phyloP scores from a whole-genome alignment of 2,113 vertebrate genomes.

The Silurus asotus region DNA sequence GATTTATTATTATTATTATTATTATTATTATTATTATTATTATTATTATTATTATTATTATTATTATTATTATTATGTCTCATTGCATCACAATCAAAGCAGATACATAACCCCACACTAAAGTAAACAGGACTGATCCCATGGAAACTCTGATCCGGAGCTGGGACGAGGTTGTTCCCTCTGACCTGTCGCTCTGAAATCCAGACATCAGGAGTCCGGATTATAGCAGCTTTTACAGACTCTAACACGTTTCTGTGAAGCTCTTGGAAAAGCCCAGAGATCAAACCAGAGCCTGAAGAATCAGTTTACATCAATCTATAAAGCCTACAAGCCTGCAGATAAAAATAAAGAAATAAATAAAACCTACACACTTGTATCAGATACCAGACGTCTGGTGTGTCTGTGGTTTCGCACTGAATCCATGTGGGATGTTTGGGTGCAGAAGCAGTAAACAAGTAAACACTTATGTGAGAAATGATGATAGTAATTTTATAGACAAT shows the following conservation, averaged over 20 bases:
- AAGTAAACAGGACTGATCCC: background rate
- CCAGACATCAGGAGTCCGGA: background rate
- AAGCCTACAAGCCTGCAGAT: background rate
- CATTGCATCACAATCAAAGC: background rate
- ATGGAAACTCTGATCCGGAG: background rate
- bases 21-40: conserved; percentile 8
- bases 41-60: conserved; percentile 3
- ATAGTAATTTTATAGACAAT: no score
- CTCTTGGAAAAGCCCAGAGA: background rate
- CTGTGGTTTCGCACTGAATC: no score
- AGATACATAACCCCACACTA: background rate
- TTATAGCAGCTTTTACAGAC: background rate
- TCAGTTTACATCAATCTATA: background rate
- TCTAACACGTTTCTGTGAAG: background rate
- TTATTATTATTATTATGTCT: background rate
- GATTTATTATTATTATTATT: background rate
- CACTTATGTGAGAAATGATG: no score
- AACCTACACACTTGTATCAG: background rate
- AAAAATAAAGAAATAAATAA: background rate
- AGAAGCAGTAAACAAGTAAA: no score
- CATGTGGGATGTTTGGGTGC: no score
- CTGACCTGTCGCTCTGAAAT: background rate
- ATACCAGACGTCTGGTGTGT: no score
- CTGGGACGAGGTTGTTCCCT: background rate
- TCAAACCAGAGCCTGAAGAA: background rate